Evolutionary conservation across 1,140 invertebrate genomes (phyloP).

Genomic region (Cylas formicarius): DNA sequence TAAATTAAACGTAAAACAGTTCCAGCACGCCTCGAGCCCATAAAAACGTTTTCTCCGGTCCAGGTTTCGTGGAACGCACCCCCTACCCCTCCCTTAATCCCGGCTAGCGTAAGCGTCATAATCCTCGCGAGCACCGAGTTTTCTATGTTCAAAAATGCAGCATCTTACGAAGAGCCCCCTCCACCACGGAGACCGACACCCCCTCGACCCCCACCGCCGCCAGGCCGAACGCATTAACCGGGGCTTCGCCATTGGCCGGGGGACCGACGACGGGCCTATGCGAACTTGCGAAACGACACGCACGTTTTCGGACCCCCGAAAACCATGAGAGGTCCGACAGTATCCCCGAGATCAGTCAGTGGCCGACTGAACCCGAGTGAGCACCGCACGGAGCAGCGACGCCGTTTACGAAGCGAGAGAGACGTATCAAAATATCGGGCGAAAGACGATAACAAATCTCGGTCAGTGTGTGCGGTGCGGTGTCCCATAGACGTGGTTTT

Average conservation of each 20-base stretch:
- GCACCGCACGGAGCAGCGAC: background rate
- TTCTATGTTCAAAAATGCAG: constrained; percentile 27
- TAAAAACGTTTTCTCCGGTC: no score
- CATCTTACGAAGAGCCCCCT: constrained; percentile 17
- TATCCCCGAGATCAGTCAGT: constrained; percentile 13
- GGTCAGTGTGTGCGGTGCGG: constrained; percentile 7
- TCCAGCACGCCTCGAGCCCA: no score
- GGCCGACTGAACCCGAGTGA: constrained; percentile 11
- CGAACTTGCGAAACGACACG: constrained; percentile 28
- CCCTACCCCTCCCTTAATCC: constrained; percentile 1
- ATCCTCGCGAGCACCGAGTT: constrained; percentile 20
- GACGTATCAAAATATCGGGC: background rate
- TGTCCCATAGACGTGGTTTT: background rate
- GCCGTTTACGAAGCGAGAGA: background rate
- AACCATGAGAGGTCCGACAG: constrained; percentile 9
- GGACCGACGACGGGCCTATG: constrained; percentile 20
- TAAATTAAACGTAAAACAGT: no score
- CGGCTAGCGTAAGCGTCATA: constrained; percentile 21
- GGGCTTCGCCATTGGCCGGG: constrained; percentile 23
- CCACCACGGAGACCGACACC: no score
- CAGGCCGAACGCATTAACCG: constrained; percentile 18
- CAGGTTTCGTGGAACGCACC: no score
- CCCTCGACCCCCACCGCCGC: constrained; percentile 11
- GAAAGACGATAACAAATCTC: background rate
- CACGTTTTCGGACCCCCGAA: constrained; percentile 23